Evolutionary conservation across 2,888 invertebrate species (phyloP), one percentile per base, ranked within the genome.

Genomic region (Tachystola acroxantha): DNA sequence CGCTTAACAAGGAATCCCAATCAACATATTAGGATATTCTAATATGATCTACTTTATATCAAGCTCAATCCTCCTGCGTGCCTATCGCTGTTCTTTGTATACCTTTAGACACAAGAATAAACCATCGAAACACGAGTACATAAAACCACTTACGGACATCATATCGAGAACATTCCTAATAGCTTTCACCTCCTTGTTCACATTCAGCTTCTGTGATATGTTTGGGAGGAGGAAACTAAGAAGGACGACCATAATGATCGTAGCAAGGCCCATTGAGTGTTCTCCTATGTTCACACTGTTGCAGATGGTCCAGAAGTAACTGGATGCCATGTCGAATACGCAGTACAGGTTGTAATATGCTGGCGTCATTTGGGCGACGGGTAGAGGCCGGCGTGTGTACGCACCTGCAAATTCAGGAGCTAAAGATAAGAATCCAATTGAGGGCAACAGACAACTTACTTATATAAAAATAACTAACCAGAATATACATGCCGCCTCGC

Each of bases 161-260:
- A 57, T 34, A 39, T 59, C 40, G 12, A 80, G 10, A 16, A 70
- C 53, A 43, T 69, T 67, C 43, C 76, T 77, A 43, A 81, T 64
- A 12, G 46, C 43, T 24, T 70, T 75, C 19, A 80, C 41, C 24
- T 80, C 75, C 2, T 54, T 63, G 1, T 49, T 56, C 20, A 60
- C 60, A 7, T 66, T 63, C 4, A 75, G 46, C 44, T 64, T 72
- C 24, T 69, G 64, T 1, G 71, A 63, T 28, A 78, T 55, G 25
- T 72, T 66, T 0, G 79, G 76, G 1, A 79, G 46, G 0, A 80
- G 39, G 19, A 75, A 62, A 27, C 64, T 71, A 1, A 81, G 48
- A 2, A 73, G 24, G 1, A 78, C 50, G 1, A 79, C 55, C 1
- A 71, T 30, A 2, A 71, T 27, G 0, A 78, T 43, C 0, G 69